Evolutionary conservation across 1,140 invertebrate species (phyloP), one percentile per base, ranked within the genome.

Genomic region (Ctenoplectra terminalis): DNA sequence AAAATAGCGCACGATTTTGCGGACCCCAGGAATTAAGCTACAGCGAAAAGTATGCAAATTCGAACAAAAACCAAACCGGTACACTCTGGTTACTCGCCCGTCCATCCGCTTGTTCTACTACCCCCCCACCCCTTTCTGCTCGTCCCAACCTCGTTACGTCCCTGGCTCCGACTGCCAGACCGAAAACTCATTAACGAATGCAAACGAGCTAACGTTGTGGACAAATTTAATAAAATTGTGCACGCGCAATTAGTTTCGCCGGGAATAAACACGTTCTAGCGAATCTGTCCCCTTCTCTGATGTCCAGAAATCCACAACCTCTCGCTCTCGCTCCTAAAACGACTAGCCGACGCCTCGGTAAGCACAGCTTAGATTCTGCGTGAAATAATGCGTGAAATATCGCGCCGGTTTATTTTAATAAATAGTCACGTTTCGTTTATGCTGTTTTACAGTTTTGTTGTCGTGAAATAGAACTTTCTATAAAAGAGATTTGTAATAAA

Each of bases 121-220:
- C 29, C 54, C 77, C 75, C 63, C 72, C 76, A 79, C 82, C 81
- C 76, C 67, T 67, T 60, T 50, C 48, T 37, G 67, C 85, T 52
- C 75, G 75, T 83, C 66, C 84, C 85, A 81, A 86, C 86, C 87
- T 89, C 82, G 86, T 87, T 87, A 87, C 77, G 63, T 84, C 67
- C 88, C 83, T 78, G 72, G 54, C n/a, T 66, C 82, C 78, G 82
- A 78, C 86, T 71, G 86, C 76, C 84, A 83, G 83, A 90, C 88
- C 87, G 87, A 92, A 93, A 93, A 93, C 90, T 93, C 91, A 92
- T 92, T 91, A 93, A 92, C 91, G 87, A 92, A 93, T 93, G 92
- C 92, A 93, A 93, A 93, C 90, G 91, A 93, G 90, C 83, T 87
- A 89, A 91, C 89, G 88, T 90, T 90, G 91, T 90, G 90, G 91